Evolutionary conservation across 2,113 vertebrate species (phyloP).

Genomic region (Misgurnus mizolepis): DNA sequence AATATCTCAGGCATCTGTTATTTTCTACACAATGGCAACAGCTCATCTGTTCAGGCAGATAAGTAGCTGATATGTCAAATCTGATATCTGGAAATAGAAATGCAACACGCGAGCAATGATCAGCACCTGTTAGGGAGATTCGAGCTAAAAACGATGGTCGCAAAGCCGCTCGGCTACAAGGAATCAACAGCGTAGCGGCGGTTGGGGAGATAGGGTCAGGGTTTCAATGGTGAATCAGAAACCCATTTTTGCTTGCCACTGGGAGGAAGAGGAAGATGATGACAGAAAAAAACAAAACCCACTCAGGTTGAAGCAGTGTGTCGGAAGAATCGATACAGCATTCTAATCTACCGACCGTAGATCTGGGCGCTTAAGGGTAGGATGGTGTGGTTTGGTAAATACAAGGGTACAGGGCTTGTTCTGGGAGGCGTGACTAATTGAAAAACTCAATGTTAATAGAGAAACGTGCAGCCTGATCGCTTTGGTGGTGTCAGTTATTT

Average conservation of each 20-base stretch:
- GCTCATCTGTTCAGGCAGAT: slow-evolving; percentile 21
- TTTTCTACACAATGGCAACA: slow-evolving; percentile 7
- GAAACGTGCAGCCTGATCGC: slow-evolving; percentile 42
- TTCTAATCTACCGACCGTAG: slow-evolving; percentile 61
- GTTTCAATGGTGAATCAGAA: slow-evolving; percentile 60
- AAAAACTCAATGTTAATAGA: slow-evolving; percentile 67
- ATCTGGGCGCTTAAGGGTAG: slow-evolving; percentile 30
- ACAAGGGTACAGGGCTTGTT: slow-evolving; percentile 54
- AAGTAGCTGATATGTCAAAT: slow-evolving; percentile 22
- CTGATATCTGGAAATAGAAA: background rate
- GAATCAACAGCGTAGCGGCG: slow-evolving; percentile 60
- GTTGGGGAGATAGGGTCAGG: slow-evolving; percentile 61
- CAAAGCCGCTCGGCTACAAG: slow-evolving; percentile 48
- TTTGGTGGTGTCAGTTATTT: slow-evolving; percentile 51
- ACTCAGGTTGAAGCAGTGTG: slow-evolving; percentile 45
- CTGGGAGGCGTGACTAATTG: slow-evolving; percentile 70
- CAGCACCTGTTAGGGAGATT: slow-evolving; percentile 19
- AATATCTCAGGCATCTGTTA: background rate
- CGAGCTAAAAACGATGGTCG: slow-evolving; percentile 45
- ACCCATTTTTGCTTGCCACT: slow-evolving; percentile 62
- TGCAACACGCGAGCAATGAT: slow-evolving; percentile 5
- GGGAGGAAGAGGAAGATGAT: slow-evolving; percentile 32
- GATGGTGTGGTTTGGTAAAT: slow-evolving; percentile 56
- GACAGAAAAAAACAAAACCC: slow-evolving; percentile 35
- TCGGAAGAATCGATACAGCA: slow-evolving; percentile 61